phyloP scores from a whole-genome alignment of 2,797 vertebrate species.

The Anas bernieri region DNA sequence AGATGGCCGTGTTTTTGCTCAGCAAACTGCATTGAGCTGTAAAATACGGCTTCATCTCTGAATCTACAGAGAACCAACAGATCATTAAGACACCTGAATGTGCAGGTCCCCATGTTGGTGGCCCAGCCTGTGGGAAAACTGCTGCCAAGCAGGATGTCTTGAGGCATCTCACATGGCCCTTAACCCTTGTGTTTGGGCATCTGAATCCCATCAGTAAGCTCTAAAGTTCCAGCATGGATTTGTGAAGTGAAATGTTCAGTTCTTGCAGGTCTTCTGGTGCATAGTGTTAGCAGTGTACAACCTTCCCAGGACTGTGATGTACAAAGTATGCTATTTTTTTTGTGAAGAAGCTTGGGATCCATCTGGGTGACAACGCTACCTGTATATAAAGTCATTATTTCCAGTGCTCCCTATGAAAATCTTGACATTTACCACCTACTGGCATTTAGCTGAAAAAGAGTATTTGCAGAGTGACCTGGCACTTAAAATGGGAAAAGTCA shows the following conservation, averaged over 20 bases:
- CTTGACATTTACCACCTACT: slow-evolving; percentile 13
- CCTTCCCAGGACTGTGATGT: neutral
- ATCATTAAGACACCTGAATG: fast-evolving
- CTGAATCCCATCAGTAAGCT: neutral
- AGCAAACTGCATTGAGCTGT: neutral
- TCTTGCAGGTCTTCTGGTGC: neutral
- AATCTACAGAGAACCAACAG: neutral
- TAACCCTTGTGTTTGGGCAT: neutral
- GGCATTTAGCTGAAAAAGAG: neutral
- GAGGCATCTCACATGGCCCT: neutral
- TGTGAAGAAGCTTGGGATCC: neutral
- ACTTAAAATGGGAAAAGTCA: slow-evolving; percentile 18
- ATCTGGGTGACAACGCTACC: neutral
- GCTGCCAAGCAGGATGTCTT: neutral
- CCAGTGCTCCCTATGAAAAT: neutral
- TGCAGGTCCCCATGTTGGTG: neutral
- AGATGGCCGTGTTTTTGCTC: neutral
- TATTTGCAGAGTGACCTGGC: slow-evolving; percentile 8
- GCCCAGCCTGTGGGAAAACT: neutral
- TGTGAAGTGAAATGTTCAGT: neutral
- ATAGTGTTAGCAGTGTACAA: neutral
- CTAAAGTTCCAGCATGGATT: neutral
- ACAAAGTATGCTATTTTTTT: neutral
- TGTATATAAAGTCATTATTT: neutral
- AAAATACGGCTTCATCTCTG: neutral